A percentile compares a stretch with the other conserved stretches of the same genome.
These are phyloP conservation scores for Bradynema listronoti DNA, from an alignment of 1,140 invertebrate genomes.

Conservation along the genomic window DNA sequence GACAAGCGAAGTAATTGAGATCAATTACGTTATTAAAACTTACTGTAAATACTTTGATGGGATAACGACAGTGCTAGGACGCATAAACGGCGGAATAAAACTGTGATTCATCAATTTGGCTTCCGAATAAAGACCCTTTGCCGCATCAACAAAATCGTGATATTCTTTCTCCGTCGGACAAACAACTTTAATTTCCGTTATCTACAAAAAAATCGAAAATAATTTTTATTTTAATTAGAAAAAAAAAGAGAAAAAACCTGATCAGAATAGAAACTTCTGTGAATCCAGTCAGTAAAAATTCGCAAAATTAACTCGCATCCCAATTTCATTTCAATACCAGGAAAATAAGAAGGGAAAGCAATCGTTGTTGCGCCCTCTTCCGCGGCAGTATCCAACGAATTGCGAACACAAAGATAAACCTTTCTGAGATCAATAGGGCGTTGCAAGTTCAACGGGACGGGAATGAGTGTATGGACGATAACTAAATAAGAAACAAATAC, in stretches of 20 bases:
- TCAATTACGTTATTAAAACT: neutral
- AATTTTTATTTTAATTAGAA: neutral
- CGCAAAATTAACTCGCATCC: slow-evolving; percentile 33
- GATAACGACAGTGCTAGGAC: slow-evolving; percentile 5
- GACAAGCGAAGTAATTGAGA: neutral
- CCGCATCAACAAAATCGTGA: slow-evolving; percentile 15
- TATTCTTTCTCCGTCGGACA: slow-evolving; percentile 25
- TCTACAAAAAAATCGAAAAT: slow-evolving; percentile 13
- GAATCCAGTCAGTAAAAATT: slow-evolving; percentile 37
- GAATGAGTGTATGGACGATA: slow-evolving; percentile 38
- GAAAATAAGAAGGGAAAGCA: slow-evolving; percentile 38
- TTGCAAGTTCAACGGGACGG: slow-evolving; percentile 11
- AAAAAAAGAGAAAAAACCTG: slow-evolving; percentile 18
- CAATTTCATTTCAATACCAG: slow-evolving; percentile 12
- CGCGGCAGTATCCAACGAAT: slow-evolving; percentile 32
- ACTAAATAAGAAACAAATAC: too few relatives aligned
- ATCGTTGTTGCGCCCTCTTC: slow-evolving; percentile 35
- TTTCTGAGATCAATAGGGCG: slow-evolving; percentile 27
- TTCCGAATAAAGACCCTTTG: slow-evolving; percentile 15
- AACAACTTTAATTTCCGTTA: slow-evolving; percentile 35
- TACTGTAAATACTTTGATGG: slow-evolving; percentile 5
- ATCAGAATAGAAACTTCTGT: slow-evolving; percentile 25
- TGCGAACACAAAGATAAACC: slow-evolving; percentile 32
- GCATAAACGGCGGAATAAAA: slow-evolving; percentile 17
- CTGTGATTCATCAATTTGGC: slow-evolving; percentile 17